A percentile compares a stretch with the other conserved stretches of the same genome.
Conservation (phyloP, 2,113 vertebrate genomes). For the Verasper variegatus region DNA sequence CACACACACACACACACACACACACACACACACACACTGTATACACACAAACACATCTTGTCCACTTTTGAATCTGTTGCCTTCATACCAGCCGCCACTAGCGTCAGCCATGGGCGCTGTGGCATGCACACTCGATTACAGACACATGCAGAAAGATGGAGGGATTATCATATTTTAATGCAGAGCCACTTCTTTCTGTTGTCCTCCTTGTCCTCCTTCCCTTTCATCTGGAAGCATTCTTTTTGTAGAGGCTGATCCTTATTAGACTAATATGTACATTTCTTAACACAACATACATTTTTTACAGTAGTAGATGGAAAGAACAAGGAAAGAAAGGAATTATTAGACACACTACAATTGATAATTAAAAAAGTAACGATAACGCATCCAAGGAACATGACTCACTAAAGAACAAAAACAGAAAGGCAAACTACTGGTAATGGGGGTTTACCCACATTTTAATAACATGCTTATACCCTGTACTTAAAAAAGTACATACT, state of each 20-base stretch:
- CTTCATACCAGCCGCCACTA: conserved; percentile 61
- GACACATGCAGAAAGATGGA: conserved; percentile 51
- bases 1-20: background rate
- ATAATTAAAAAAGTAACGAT: too few species aligned
- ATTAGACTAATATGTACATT: conserved; percentile 11
- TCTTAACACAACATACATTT: background rate
- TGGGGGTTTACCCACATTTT: too few species aligned
- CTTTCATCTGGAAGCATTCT: conserved; percentile 38
- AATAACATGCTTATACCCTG: too few species aligned
- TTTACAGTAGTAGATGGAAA: background rate
- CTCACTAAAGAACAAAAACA: too few species aligned
- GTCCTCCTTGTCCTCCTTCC: conserved; percentile 16
- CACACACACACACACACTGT: conserved; percentile 1
- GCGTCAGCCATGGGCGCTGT: conserved; percentile 50
- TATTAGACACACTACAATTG: background rate
- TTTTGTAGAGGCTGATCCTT: conserved; percentile 12
- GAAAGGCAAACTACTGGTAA: too few species aligned
- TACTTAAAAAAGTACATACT: too few species aligned
- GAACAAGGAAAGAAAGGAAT: background rate
- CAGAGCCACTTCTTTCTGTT: conserved; percentile 49
- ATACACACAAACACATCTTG: conserved; percentile 49
- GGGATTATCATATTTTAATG: conserved; percentile 74
- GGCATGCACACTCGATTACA: conserved; percentile 28
- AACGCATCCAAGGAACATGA: too few species aligned
- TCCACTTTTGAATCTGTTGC: conserved; percentile 62